Conservation (phyloP, 2,797 vertebrate species). For the Anomalospiza imberbis region DNA sequence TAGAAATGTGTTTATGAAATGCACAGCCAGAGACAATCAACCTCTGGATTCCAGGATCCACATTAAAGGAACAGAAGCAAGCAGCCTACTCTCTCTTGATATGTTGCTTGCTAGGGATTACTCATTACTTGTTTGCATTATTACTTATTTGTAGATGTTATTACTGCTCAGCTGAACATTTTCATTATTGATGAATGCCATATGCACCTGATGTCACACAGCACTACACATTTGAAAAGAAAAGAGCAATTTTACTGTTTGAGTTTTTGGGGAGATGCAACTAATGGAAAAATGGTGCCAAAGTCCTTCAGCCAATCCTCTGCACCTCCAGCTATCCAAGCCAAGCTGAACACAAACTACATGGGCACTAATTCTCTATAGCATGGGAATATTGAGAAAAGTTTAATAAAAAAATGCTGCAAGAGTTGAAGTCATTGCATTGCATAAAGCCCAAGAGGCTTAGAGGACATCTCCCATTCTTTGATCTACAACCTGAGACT, state of each 20-base stretch:
- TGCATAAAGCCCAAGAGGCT: neutral
- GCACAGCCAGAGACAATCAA: neutral
- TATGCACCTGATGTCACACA: neutral
- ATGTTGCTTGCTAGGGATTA: neutral
- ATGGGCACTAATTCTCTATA: neutral
- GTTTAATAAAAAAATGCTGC: neutral
- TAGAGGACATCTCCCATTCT: neutral
- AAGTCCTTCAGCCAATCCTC: neutral
- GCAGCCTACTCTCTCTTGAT: neutral
- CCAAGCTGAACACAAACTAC: neutral
- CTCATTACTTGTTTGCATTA: neutral
- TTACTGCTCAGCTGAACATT: neutral
- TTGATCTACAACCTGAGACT: neutral
- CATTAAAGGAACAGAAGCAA: neutral
- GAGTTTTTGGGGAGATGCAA: neutral
- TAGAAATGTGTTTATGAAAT: neutral
- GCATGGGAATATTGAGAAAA: neutral
- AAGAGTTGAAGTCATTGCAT: neutral
- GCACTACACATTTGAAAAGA: neutral
- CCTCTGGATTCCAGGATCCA: neutral
- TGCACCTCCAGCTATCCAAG: neutral
- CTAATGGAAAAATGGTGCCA: neutral
- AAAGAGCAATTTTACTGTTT: neutral
- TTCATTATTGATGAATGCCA: neutral
- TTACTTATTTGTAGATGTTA: neutral